Base-by-base conservation (phyloP, 2,888 invertebrate genomes). In the Caenorhabditis wallacei region DNA sequence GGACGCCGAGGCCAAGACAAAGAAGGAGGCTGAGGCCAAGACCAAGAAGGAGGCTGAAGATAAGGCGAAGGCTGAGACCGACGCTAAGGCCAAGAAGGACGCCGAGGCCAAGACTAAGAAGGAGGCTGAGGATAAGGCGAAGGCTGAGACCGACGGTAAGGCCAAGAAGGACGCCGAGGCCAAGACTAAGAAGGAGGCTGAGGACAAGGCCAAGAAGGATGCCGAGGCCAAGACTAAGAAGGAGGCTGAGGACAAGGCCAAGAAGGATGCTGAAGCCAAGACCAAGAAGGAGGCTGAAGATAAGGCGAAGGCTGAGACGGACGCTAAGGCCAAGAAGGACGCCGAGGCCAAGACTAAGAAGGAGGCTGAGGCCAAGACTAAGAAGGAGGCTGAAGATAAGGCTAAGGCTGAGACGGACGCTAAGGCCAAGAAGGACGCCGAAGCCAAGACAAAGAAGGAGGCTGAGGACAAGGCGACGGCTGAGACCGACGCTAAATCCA, bases 71-170 rank as follows among this genome's bases (percentile, higher is more conserved):
- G 68, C 68, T 46, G 75, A 84, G 1, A 64, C 46, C 10, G 70
- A 64, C 0, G 61, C 40, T 0, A 80, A 76, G 35, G 56, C 59
- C 26, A 74, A 80, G 76, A 81, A 84, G 78, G 72, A 69, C 1
- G 70, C 80, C 40, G 82, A 82, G 16, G 59, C 18, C 35, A 57
- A 70, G 57, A 30, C 57, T 4, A 66, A 82, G 22, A 61, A 40
- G 20, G 66, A 64, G 16, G 37, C 56, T 8, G 69, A 68, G 0
- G 80, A 1, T 35, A 78, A 78, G 71, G 53, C 56, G 48, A 75
- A 81, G 75, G 63, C 43, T 24, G 61, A 72, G 1, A 30, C 63
- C 13, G 76, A 64, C 8, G 71, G 26, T 2, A 71, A 72, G 35
- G 53, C 59, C 30, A 68, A 74, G 61, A 72, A 76, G 48, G 64